These are phyloP conservation scores for Thalpophila matura DNA, from an alignment of 2,888 invertebrate species.

Conservation along the genomic window DNA sequence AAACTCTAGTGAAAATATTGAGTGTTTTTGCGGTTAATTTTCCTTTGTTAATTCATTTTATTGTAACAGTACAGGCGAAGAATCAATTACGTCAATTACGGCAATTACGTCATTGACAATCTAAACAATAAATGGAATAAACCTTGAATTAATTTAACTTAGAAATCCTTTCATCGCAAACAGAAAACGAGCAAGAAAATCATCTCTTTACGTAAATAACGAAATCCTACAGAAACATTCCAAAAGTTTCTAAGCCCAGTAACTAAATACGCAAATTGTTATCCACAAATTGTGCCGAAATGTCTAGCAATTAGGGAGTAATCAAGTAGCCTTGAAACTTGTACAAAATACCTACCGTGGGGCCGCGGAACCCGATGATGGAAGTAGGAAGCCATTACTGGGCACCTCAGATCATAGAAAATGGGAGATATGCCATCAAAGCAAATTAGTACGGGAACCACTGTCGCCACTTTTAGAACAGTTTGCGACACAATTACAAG, in stretches of 20 bases:
- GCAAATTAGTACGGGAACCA: too few species aligned
- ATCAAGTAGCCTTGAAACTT: slow-evolving; percentile 38
- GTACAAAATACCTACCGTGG: slow-evolving; percentile 30
- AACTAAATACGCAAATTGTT: slow-evolving; percentile 48
- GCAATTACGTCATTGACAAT: too few species aligned
- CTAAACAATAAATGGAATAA: too few species aligned
- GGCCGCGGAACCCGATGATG: slow-evolving; percentile 2
- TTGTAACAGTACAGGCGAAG: too few species aligned
- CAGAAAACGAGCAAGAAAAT: slow-evolving; percentile 10
- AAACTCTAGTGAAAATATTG: background rate
- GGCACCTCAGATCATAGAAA: too few species aligned
- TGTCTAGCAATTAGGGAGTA: slow-evolving; percentile 44
- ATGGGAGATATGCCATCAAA: too few species aligned
- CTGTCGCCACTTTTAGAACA: too few species aligned
- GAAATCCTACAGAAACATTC: slow-evolving; percentile 12
- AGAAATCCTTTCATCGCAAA: background rate
- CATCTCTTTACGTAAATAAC: slow-evolving; percentile 12
- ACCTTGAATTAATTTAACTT: background rate
- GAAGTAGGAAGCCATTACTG: slow-evolving; percentile 50
- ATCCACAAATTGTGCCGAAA: slow-evolving; percentile 29
- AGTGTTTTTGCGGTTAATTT: background rate
- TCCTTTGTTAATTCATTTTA: background rate
- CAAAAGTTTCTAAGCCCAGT: slow-evolving; percentile 17
- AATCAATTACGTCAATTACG: too few species aligned
- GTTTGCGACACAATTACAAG: too few species aligned